Evolutionary conservation across 2,888 invertebrate species (phyloP).

Genomic region (Drosophila mimetica): DNA sequence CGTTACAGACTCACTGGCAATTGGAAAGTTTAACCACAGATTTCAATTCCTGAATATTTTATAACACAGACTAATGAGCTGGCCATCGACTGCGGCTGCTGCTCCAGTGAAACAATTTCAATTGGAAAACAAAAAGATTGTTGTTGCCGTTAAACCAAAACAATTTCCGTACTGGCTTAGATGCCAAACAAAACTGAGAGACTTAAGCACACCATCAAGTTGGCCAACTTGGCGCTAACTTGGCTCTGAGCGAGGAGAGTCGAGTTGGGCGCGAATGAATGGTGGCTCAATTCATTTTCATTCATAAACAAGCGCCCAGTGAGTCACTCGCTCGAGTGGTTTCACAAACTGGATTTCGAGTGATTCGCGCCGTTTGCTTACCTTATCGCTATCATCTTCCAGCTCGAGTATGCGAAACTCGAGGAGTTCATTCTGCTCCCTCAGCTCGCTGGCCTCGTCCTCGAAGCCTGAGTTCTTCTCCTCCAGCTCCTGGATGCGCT

Average conservation of each 20-base stretch:
- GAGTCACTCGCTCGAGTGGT: constrained; percentile 40
- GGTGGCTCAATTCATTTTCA: constrained; percentile 72
- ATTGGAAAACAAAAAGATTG: constrained; percentile 46
- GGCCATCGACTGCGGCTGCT: constrained; percentile 46
- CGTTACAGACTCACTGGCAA: constrained; percentile 17
- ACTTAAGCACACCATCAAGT: constrained; percentile 49
- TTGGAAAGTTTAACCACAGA: constrained; percentile 42
- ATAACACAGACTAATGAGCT: constrained; percentile 39
- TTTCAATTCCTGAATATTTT: constrained; percentile 46
- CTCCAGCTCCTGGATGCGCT: constrained; percentile 84
- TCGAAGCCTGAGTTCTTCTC: constrained; percentile 86
- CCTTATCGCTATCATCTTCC: constrained; percentile 88
- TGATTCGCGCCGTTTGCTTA: constrained; percentile 50
- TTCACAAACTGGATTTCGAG: constrained; percentile 56
- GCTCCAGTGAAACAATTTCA: constrained; percentile 61
- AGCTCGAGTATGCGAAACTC: constrained; percentile 92
- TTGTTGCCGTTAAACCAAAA: constrained; percentile 65
- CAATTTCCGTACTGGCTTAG: constrained; percentile 71
- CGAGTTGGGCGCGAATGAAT: constrained; percentile 17
- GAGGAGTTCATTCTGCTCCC: constrained; percentile 92
- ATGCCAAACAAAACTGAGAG: constrained; percentile 71
- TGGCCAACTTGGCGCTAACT: constrained; percentile 22
- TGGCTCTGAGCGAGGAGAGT: constrained; percentile 14
- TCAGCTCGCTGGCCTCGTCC: constrained; percentile 89
- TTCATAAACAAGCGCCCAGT: constrained; percentile 62